These are phyloP conservation scores for Paramuricea clavata DNA, from an alignment of 92 coral and sea anemone species.

Conservation along the genomic window DNA sequence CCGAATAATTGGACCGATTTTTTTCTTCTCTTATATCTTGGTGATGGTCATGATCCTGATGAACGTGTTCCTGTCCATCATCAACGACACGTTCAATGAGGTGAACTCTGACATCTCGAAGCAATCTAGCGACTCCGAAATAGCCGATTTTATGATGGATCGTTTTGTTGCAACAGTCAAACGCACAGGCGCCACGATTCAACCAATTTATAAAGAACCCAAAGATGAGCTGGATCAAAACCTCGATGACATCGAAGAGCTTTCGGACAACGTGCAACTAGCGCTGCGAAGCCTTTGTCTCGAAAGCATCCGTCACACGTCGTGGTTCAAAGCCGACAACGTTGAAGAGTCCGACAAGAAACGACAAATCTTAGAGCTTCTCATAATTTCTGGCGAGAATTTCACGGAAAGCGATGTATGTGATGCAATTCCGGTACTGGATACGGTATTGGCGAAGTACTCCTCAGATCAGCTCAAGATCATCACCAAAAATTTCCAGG, in stretches of 20 bases:
- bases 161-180: constrained; percentile 73
- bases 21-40: constrained; percentile 84
- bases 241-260: constrained; percentile 73
- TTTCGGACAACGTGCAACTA: constrained; percentile 79
- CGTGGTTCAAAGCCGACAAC: constrained; percentile 74
- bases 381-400: constrained; percentile 71
- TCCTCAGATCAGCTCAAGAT: constrained; percentile 68
- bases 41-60: constrained; percentile 86
- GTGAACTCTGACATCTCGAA: constrained; percentile 73
- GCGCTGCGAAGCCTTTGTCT: constrained; percentile 68
- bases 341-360: constrained; percentile 68
- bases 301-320: constrained; percentile 84
- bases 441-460: constrained; percentile 62
- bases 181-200: constrained; percentile 65
- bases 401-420: constrained; percentile 88
- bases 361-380: constrained; percentile 55
- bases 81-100: constrained; percentile 87
- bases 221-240: constrained; percentile 75
- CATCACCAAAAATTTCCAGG: constrained; percentile 50
- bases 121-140: constrained; percentile 84
- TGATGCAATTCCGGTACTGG: constrained; percentile 81
- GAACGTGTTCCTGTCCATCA: constrained; percentile 91
- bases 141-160: constrained; percentile 76
- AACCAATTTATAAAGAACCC: constrained; percentile 81
- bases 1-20: constrained; percentile 83